phyloP scores from a whole-genome alignment of 2,888 invertebrate genomes.

The Tribolium freemani region DNA sequence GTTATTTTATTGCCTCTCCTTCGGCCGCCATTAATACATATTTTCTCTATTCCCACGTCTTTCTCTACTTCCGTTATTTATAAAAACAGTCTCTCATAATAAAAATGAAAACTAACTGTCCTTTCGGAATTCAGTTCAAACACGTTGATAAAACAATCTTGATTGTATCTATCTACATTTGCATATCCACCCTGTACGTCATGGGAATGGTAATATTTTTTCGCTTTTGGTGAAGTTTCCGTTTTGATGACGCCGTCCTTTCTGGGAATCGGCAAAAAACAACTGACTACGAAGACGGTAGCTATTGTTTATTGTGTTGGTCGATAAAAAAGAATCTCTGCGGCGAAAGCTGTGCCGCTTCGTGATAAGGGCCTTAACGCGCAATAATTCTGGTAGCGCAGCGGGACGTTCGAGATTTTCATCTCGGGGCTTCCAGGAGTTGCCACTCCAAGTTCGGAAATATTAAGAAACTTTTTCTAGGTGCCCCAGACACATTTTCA shows the following conservation, averaged over 20 bases:
- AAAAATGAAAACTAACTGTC: constrained; percentile 35
- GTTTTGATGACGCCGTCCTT: constrained; percentile 32
- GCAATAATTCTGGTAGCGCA: constrained; percentile 45
- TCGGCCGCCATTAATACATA: background rate
- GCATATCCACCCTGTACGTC: constrained; percentile 15
- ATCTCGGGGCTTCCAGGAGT: constrained; percentile 6
- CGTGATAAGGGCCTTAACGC: constrained; percentile 47
- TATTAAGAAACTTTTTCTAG: background rate
- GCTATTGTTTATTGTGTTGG: constrained; percentile 47
- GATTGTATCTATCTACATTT: constrained; percentile 10
- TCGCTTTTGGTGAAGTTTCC: constrained; percentile 30
- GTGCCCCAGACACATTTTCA: background rate
- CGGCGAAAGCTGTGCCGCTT: constrained; percentile 42
- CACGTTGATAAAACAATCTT: constrained; percentile 4
- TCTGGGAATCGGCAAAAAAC: constrained; percentile 32
- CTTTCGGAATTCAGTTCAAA: constrained; percentile 10
- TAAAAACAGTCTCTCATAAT: constrained; percentile 40
- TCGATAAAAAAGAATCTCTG: constrained; percentile 42
- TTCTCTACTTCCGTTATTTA: constrained; percentile 22
- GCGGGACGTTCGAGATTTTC: constrained; percentile 22
- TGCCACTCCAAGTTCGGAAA: background rate
- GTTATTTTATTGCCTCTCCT: background rate
- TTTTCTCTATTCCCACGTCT: constrained; percentile 19
- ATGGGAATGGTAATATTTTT: constrained; percentile 17
- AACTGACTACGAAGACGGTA: constrained; percentile 34